Percentiles rank a stretch among this genome's conserved stretches.
Conservation (phyloP, 2,888 invertebrate genomes). For the Zootermopsis nevadensis region DNA sequence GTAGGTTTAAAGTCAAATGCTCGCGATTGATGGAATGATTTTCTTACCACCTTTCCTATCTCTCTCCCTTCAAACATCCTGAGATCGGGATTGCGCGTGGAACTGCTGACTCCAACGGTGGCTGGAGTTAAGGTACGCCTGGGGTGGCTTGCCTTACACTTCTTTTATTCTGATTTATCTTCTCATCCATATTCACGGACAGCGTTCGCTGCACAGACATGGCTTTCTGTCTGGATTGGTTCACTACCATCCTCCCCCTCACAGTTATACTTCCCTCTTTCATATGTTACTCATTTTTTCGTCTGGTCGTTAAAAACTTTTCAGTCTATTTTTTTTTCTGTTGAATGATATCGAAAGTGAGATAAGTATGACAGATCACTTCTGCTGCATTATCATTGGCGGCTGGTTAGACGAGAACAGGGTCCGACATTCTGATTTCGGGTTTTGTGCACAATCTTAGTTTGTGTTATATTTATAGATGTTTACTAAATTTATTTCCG, state of each 20-base stretch:
- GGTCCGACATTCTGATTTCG: too few species aligned
- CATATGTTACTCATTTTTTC: neutral
- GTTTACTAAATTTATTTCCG: too few species aligned
- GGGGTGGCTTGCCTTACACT: slow-evolving; percentile 1
- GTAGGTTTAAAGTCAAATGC: slow-evolving; percentile 20
- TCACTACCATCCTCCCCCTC: neutral
- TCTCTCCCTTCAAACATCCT: neutral
- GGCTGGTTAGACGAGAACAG: too few species aligned
- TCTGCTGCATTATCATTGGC: too few species aligned
- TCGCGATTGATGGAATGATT: slow-evolving; percentile 28
- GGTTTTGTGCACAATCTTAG: too few species aligned
- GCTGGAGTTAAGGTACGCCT: slow-evolving; percentile 12
- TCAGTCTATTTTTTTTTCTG: neutral
- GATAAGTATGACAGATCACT: too few species aligned
- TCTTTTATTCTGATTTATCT: slow-evolving; percentile 41
- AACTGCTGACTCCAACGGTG: slow-evolving; percentile 13
- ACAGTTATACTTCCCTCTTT: neutral
- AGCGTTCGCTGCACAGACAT: neutral
- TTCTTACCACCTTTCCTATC: slow-evolving; percentile 6
- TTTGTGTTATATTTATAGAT: too few species aligned
- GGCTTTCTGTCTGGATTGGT: slow-evolving; percentile 11
- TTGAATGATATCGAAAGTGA: neutral
- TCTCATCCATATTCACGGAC: slow-evolving; percentile 44
- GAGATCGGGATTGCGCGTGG: neutral
- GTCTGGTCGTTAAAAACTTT: slow-evolving; percentile 12